A percentile compares a stretch with the other conserved stretches of the same genome.
These are phyloP conservation scores for Shinisaurus crocodilurus DNA, from an alignment of 2,113 vertebrate genomes.

Conservation along the genomic window DNA sequence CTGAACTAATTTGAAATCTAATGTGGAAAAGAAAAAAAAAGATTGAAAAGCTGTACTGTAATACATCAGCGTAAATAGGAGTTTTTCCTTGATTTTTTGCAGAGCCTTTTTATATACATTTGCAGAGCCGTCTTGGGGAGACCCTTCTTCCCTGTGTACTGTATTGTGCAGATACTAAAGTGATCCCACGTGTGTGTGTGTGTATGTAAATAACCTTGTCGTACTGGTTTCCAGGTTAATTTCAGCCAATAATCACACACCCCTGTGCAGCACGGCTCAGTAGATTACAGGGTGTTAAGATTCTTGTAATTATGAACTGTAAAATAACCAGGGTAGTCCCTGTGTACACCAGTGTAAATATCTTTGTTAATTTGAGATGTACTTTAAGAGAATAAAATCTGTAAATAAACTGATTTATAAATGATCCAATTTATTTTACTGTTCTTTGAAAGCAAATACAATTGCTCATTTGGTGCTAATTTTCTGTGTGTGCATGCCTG, in stretches of 20 bases:
- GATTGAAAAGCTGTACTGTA: conserved; percentile 78
- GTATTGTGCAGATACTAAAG: conserved; percentile 79
- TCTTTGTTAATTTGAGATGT: conserved; percentile 91
- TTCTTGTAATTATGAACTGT: conserved; percentile 82
- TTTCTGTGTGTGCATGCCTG: not conserved
- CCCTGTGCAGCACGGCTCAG: conserved; percentile 74
- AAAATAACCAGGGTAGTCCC: conserved; percentile 84
- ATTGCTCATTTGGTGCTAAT: not conserved
- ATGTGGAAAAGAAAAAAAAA: conserved; percentile 76
- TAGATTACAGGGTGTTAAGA: conserved; percentile 73
- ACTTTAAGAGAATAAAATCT: conserved; percentile 87
- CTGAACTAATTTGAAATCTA: conserved; percentile 78
- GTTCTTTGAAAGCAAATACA: not conserved
- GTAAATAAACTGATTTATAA: conserved; percentile 97
- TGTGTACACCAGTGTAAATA: conserved; percentile 92
- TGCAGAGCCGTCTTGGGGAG: conserved; percentile 75
- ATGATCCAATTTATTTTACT: conserved; percentile 53
- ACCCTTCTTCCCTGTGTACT: conserved; percentile 67
- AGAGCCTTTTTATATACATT: conserved; percentile 76
- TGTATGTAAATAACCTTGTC: conserved; percentile 84
- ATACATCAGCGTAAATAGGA: conserved; percentile 77
- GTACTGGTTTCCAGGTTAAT: conserved; percentile 69
- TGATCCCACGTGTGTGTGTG: conserved; percentile 83
- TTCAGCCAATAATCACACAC: conserved; percentile 72
- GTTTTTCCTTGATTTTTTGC: conserved; percentile 74